Evolutionary conservation across 2,113 vertebrate genomes (phyloP).

Genomic region (Notothenia rossii): DNA sequence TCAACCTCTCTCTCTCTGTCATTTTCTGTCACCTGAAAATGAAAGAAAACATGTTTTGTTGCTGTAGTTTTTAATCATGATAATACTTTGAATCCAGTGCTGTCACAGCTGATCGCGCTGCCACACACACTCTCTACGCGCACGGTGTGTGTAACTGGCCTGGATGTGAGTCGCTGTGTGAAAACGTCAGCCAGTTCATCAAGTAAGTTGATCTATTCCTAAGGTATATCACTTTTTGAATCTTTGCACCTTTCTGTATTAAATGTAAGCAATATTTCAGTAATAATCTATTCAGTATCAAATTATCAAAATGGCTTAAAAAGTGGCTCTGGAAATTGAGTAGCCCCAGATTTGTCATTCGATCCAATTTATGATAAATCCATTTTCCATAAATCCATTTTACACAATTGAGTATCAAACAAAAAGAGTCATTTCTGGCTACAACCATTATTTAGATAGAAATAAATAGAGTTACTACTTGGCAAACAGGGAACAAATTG

Average conservation of each 20-base stretch:
- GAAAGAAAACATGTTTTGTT: conserved; percentile 18
- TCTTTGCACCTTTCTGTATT: not conserved
- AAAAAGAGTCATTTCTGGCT: too few species aligned
- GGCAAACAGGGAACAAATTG: too few species aligned
- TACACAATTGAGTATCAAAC: too few species aligned
- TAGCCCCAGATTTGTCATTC: not conserved
- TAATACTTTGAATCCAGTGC: conserved; percentile 77
- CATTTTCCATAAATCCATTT: too few species aligned
- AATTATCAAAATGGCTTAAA: not conserved
- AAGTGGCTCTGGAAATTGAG: too few species aligned
- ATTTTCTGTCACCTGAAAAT: conserved; percentile 39
- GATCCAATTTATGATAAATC: not conserved
- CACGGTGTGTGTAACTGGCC: conserved; percentile 97
- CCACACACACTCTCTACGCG: conserved; percentile 89
- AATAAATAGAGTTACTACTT: too few species aligned
- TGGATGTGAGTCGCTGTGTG: conserved; percentile 93
- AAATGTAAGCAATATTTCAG: not conserved
- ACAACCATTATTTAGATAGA: too few species aligned
- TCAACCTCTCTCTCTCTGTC: conserved; percentile 52
- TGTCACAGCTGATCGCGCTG: conserved; percentile 84
- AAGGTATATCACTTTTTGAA: not conserved
- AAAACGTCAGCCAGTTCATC: conserved; percentile 93
- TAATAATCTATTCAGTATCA: not conserved
- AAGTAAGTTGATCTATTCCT: conserved; percentile 84
- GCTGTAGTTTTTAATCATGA: conserved; percentile 15